A percentile compares a stretch with the other conserved stretches of the same genome.
These are phyloP conservation scores for Sycophila texana DNA, from an alignment of 2,888 invertebrate species.

Conservation along the genomic window DNA sequence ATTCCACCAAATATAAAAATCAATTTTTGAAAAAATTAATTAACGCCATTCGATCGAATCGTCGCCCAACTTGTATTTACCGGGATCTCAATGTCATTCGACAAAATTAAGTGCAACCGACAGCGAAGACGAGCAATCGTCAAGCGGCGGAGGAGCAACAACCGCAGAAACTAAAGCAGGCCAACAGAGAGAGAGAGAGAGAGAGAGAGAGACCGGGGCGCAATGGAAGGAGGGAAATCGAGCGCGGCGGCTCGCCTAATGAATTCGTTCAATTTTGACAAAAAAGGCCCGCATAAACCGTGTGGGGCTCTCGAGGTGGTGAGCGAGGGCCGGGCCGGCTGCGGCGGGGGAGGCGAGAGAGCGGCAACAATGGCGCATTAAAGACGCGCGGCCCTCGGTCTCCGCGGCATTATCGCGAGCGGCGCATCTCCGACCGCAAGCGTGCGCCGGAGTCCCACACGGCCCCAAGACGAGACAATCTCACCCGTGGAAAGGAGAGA, in stretches of 20 bases:
- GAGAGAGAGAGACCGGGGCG: neutral
- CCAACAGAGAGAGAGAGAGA: slow-evolving; percentile 6
- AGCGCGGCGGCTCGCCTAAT: neutral
- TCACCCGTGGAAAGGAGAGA: neutral
- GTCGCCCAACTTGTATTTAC: no score
- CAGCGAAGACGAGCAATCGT: no score
- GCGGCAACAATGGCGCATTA: slow-evolving; percentile 49
- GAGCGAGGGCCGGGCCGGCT: neutral
- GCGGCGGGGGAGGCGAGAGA: neutral
- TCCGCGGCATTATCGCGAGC: slow-evolving; percentile 26
- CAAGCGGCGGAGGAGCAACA: neutral
- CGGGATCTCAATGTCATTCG: no score
- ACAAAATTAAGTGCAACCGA: no score
- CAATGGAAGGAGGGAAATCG: neutral
- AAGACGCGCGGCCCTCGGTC: slow-evolving; percentile 12
- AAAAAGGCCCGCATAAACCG: slow-evolving; percentile 15
- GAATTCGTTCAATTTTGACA: slow-evolving; percentile 49
- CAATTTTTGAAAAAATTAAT: no score
- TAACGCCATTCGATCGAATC: no score
- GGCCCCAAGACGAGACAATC: slow-evolving; percentile 11
- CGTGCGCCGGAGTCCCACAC: neutral
- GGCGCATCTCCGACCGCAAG: slow-evolving; percentile 9
- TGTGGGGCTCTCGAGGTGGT: no score
- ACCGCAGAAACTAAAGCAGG: slow-evolving; percentile 34
- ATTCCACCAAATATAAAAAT: no score